Base-by-base conservation (phyloP, 2,113 vertebrate genomes). In the Nothobranchius kuhntae region DNA sequence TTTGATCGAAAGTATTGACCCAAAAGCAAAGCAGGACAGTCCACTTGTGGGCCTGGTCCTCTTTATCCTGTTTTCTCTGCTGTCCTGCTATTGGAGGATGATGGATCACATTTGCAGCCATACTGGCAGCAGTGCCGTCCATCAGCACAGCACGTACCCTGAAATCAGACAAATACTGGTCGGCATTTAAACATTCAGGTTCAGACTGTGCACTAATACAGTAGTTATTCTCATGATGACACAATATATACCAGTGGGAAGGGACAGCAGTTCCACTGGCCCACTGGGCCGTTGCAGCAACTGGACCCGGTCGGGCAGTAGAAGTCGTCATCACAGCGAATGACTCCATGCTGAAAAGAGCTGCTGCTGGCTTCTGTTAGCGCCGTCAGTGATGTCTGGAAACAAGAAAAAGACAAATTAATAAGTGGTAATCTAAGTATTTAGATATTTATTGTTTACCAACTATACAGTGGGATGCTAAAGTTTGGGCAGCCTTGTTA, bases 201-300 rank as follows among this genome's bases (percentile, higher is more conserved):
- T 4, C 30, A 30, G 30, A 30, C 2, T 30, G 30, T 30, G 30
- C 30, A 30, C 30, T 30, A 30, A 4, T 4, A 30, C 30, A 17
- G 13, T 12, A 47, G 17, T 35, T 35, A 47, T 2, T 1, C 38
- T 21, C 21, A 21, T 21, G 21, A 21, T 21, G 21, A 21, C 21
- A 21, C 2, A 52, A 38, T 64, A 0, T 77, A 64, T 90, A 93
- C 92, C 93, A 84, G 68, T 52, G 46, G 57, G 73, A 82, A 86
- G 15, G 90, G 89, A 59, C 93, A 94, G 85, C 93, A 94, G 42
- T 0, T 83, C 92, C 89, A 94, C 7, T 71, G 38, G 52, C 73
- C 78, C 1, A 4, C 13, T 0, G 35, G 0, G 38, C 65, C 61
- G 57, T 76, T 79, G 86, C 92, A 94, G 84, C 93, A 94, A 9